Base-by-base conservation (phyloP, 2,888 invertebrate genomes). In the Nymphalis polychloros region DNA sequence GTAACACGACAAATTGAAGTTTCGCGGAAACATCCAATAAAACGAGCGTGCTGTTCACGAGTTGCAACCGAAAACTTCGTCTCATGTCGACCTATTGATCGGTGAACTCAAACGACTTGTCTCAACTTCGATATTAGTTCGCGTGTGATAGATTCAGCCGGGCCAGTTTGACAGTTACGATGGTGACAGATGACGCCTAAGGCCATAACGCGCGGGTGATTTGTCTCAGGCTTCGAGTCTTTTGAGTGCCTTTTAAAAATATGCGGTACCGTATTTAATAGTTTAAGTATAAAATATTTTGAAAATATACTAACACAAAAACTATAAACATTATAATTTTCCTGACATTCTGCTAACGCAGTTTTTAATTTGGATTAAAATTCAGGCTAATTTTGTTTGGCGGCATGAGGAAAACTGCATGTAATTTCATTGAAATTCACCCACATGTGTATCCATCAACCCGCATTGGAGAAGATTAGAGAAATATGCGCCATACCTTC, bases 61-160 rank as follows among this genome's bases (percentile, higher is more conserved):
- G 80, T 74, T 86, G 85, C 85, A 86, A 80, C 84, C 84, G 81
- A 85, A 87, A 90, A 88, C 79, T 87, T 89, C 74, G 68, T 62
- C 71, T 63, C 72, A 69, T 73, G 75, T 74, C 75, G 74, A 72
- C 73, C 73, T 68, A 73, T 77, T 75, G 78, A 73, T 75, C 75
- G 78, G 74, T 65, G 70, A 76, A 76, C 77, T 76, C 74, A 75
- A 72, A 71, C 77, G 76, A 81, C 77, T 77, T 72, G 79, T 79
- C 77, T 63, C 81, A 88, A 90, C 88, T 91, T 91, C 81, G 87
- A 90, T 90, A 92, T 91, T 92, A 91, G 89, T 92, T 92, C 80
- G 85, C 85, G 82, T 86, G 88, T 92, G 91, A 92, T 91, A 90
- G 91, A 91, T 92, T 86, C 83, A 83, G 84, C 89, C 82, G 83